Percentiles rank a stretch among this genome's conserved stretches.
Evolutionary conservation across 1,140 invertebrate species (phyloP).

Genomic region (Drosophila oshimai): DNA sequence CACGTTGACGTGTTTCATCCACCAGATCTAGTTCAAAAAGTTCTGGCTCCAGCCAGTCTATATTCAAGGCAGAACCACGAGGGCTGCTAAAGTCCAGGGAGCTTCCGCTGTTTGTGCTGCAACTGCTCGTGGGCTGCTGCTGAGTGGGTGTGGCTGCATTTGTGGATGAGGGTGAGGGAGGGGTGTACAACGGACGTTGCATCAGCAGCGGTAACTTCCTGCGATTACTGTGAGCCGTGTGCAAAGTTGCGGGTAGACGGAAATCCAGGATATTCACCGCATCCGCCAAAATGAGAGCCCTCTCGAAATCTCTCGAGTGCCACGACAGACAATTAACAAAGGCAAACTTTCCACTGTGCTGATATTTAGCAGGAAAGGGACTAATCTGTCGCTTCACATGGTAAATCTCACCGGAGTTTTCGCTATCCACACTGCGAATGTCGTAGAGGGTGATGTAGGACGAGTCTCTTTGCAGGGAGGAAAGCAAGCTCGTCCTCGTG

Average conservation of each 20-base stretch:
- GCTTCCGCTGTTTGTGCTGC: conserved; percentile 55
- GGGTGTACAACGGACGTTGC: conserved; percentile 51
- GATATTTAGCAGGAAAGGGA: conserved; percentile 73
- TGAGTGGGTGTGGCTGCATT: conserved; percentile 34
- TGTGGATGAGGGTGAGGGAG: conserved; percentile 23
- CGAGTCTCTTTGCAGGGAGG: conserved; percentile 74
- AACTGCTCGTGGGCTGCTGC: conserved; percentile 51
- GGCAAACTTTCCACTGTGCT: conserved; percentile 50
- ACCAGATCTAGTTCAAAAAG: conserved; percentile 66
- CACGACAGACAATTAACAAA: conserved; percentile 63
- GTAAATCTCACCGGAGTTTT: conserved; percentile 66
- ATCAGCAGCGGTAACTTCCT: conserved; percentile 69
- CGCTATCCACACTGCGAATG: conserved; percentile 70
- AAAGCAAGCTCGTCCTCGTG: conserved; percentile 84
- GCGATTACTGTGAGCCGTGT: conserved; percentile 73
- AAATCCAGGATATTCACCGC: conserved; percentile 69
- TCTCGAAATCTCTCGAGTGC: conserved; percentile 75
- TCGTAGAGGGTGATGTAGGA: conserved; percentile 76
- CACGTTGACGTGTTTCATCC: conserved; percentile 70
- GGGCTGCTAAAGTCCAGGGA: conserved; percentile 36
- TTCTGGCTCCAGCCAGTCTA: conserved; percentile 59
- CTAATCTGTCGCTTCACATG: conserved; percentile 74
- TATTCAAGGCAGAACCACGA: conserved; percentile 49
- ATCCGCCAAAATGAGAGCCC: conserved; percentile 69
- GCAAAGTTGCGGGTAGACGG: conserved; percentile 61